A percentile compares a stretch with the other conserved stretches of the same genome.
These are phyloP conservation scores for Festucalex cinctus DNA, from an alignment of 2,113 vertebrate species.

Conservation along the genomic window DNA sequence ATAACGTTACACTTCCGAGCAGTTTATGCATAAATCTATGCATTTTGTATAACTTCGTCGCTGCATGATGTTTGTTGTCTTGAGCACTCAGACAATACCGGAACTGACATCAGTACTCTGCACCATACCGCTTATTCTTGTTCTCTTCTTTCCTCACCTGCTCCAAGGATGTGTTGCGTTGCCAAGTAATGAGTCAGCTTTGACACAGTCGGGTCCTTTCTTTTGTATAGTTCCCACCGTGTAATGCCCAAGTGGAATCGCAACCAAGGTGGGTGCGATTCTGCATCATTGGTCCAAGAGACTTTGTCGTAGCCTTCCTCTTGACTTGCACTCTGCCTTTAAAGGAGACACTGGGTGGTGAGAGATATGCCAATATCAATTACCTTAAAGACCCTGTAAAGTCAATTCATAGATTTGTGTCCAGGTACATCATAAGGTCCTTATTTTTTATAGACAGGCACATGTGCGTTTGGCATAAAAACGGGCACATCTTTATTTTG, in stretches of 20 bases:
- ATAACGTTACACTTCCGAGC: not conserved
- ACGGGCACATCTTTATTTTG: too few species aligned
- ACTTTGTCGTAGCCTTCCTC: constrained; percentile 67
- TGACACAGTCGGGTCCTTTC: constrained; percentile 65
- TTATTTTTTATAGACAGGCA: too few species aligned
- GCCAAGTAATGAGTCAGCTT: constrained; percentile 69
- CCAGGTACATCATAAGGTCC: too few species aligned
- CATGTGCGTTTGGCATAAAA: too few species aligned
- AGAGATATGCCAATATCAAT: not conserved
- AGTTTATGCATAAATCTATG: not conserved
- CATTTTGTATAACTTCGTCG: not conserved
- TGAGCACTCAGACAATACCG: not conserved
- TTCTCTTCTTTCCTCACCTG: constrained; percentile 57
- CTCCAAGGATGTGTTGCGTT: constrained; percentile 58
- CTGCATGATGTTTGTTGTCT: not conserved
- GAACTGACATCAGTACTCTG: not conserved
- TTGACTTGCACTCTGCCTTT: constrained; percentile 73
- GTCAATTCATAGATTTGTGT: not conserved
- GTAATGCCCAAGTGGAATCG: constrained; percentile 79
- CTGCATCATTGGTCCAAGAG: constrained; percentile 56
- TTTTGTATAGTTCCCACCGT: constrained; percentile 75
- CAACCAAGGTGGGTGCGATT: constrained; percentile 76
- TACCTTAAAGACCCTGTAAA: not conserved
- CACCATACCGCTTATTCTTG: not conserved
- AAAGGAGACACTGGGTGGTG: not conserved